These are phyloP conservation scores for Agriopis aurantiaria DNA, from an alignment of 2,888 invertebrate genomes.

Conservation along the genomic window DNA sequence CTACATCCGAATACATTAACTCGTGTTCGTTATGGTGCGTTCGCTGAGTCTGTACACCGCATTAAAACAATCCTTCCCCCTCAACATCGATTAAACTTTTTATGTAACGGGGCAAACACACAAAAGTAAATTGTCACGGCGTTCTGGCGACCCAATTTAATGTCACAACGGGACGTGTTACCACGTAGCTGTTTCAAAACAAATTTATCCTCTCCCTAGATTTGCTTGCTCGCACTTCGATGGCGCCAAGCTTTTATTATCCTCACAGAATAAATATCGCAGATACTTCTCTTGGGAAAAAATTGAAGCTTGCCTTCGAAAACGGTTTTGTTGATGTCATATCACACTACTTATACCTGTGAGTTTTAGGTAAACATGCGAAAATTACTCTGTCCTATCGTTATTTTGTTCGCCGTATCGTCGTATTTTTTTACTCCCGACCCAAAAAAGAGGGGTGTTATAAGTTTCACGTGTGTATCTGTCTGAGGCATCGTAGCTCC, in stretches of 20 bases:
- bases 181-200: constrained; percentile 68
- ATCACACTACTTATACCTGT: background rate
- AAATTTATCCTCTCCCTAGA: constrained; percentile 71
- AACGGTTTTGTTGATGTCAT: background rate
- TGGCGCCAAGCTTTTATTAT: constrained; percentile 72
- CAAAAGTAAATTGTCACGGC: constrained; percentile 52
- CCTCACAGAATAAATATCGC: constrained; percentile 55
- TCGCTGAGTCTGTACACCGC: too few species aligned
- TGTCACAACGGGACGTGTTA: constrained; percentile 59
- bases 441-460: too few species aligned
- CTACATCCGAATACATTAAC: too few species aligned
- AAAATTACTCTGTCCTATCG: too few species aligned
- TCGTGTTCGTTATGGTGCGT: too few species aligned
- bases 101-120: constrained; percentile 36
- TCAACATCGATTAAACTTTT: constrained; percentile 33
- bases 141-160: constrained; percentile 58
- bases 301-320: constrained; percentile 16
- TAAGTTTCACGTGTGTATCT: too few species aligned
- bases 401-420: too few species aligned
- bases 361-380: too few species aligned
- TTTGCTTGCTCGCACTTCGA: constrained; percentile 67
- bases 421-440: too few species aligned
- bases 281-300: constrained; percentile 29
- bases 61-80: constrained; percentile 14
- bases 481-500: too few species aligned